Conservation (phyloP, 2,888 invertebrate species). For the Harpalus rufipes region DNA sequence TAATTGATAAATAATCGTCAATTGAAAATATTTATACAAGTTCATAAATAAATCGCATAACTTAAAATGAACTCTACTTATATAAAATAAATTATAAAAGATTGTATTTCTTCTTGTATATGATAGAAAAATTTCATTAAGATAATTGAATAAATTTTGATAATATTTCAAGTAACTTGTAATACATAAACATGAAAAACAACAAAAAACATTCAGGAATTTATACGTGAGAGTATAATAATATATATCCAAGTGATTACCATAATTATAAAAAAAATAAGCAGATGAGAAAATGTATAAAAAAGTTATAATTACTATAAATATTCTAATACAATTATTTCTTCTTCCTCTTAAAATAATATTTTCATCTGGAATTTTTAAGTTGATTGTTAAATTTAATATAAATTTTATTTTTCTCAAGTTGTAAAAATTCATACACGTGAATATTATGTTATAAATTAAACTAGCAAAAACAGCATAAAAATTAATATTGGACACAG, state of each 20-base stretch:
- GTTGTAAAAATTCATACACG: neutral
- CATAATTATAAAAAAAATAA: neutral
- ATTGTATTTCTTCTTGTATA: neutral
- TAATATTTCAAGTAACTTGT: neutral
- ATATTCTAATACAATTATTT: constrained; percentile 1
- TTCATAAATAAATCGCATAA: neutral
- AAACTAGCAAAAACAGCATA: neutral
- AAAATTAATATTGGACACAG: neutral
- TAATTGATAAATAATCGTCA: neutral
- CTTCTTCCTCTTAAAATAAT: neutral
- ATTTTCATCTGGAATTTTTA: neutral
- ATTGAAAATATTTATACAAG: constrained; percentile 4
- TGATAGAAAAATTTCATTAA: neutral
- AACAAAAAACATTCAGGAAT: neutral
- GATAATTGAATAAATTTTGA: neutral
- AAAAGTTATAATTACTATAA: neutral
- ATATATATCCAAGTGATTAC: neutral
- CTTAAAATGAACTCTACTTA: neutral
- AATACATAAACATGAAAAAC: neutral
- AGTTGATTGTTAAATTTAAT: neutral
- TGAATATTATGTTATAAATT: neutral
- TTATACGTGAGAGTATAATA: constrained; percentile 11
- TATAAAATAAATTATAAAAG: neutral
- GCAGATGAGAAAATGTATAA: neutral
- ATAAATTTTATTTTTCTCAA: neutral